Conservation (phyloP, 2,888 invertebrate species). For the Lasioglossum figueresi region DNA sequence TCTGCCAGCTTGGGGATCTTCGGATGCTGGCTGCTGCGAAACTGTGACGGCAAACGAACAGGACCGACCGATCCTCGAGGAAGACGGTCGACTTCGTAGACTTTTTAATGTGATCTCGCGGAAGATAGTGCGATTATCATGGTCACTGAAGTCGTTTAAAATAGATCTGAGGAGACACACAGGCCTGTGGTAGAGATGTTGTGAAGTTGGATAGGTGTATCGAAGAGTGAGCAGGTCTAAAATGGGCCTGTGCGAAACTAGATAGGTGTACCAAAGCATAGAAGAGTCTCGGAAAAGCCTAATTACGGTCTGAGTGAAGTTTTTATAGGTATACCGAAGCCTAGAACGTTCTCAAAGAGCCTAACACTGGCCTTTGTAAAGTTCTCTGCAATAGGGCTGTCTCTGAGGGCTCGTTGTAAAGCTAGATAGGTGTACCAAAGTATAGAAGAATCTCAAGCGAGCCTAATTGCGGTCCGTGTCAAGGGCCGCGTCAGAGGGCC, state of each 20-base stretch:
- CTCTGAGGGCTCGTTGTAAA: not conserved
- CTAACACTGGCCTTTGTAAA: not conserved
- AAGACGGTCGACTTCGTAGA: not conserved
- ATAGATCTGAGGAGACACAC: not conserved
- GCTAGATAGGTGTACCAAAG: not conserved
- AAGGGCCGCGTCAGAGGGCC: not conserved
- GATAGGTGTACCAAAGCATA: not conserved
- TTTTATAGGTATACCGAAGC: not conserved
- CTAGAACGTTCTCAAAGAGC: not conserved
- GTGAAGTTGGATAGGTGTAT: too few relatives aligned
- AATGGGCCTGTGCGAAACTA: not conserved
- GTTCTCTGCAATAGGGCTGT: not conserved
- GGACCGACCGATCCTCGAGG: not conserved
- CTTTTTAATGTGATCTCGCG: not conserved
- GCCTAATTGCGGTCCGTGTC: not conserved
- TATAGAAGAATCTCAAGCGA: not conserved
- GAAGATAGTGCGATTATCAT: too few relatives aligned
- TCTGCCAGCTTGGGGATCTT: not conserved
- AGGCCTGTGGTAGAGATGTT: too few relatives aligned
- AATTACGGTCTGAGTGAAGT: not conserved
- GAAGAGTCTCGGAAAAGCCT: not conserved
- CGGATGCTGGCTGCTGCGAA: not conserved
- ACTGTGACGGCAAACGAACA: not conserved
- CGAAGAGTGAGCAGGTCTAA: too few relatives aligned
- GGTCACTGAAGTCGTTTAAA: not conserved